Evolutionary conservation across 2,113 vertebrate genomes (phyloP).

Genomic region (Pandion haliaetus): DNA sequence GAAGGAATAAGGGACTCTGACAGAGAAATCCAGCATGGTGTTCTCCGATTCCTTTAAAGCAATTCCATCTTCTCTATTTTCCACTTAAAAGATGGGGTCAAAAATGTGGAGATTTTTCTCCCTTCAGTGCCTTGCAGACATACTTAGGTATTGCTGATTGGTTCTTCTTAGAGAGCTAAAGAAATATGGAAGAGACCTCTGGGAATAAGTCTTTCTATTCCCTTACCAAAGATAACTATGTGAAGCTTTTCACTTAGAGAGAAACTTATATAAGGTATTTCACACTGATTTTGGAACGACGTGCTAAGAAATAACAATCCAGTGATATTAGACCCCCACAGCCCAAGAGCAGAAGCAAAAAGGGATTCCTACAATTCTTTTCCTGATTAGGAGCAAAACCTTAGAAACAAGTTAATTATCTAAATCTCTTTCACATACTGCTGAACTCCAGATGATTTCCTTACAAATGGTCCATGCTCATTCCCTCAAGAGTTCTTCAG

Average conservation of each 20-base stretch:
- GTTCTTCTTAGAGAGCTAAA: not conserved
- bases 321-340: not conserved
- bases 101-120: not conserved
- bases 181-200: not conserved
- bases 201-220: not conserved
- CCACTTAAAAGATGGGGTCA: not conserved
- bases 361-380: not conserved
- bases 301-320: not conserved
- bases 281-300: not conserved
- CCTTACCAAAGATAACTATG: not conserved
- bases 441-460: not conserved
- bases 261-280: not conserved
- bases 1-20: not conserved
- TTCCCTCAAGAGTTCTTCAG: not conserved
- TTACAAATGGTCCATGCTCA: not conserved
- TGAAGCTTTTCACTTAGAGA: not conserved
- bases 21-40: not conserved
- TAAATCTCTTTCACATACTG: not conserved
- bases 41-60: not conserved
- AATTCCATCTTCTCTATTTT: not conserved
- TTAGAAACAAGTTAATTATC: slow-evolving; percentile 2
- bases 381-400: not conserved
- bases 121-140: not conserved
- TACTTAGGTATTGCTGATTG: not conserved
- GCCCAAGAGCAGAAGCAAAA: not conserved